Evolutionary conservation across 2,888 invertebrate genomes (phyloP).

Genomic region (Macrosoma leucophasiata): DNA sequence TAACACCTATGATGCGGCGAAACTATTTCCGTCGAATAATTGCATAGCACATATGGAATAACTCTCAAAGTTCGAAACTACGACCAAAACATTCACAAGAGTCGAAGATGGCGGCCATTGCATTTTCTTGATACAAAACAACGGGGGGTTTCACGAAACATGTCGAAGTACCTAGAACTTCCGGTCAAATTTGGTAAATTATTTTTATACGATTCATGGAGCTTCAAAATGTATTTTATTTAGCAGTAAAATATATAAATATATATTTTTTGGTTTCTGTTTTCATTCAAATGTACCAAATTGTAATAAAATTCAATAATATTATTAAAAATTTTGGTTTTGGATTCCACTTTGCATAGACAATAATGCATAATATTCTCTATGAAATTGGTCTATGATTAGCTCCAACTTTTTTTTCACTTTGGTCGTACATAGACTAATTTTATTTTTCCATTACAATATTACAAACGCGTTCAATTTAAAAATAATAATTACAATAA

Average conservation of each 20-base stretch:
- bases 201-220: too few relatives aligned
- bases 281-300: too few relatives aligned
- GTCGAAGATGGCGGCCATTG: constrained; percentile 91
- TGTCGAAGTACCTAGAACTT: constrained; percentile 51
- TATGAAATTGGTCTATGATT: too few relatives aligned
- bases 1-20: constrained; percentile 56
- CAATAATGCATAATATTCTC: constrained; percentile 3
- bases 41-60: constrained; percentile 64
- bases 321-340: background rate
- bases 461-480: too few relatives aligned
- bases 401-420: too few relatives aligned
- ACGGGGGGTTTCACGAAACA: constrained; percentile 71
- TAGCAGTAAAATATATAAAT: too few relatives aligned
- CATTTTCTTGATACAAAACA: constrained; percentile 87
- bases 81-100: constrained; percentile 87
- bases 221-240: too few relatives aligned
- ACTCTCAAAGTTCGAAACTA: constrained; percentile 68
- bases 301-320: too few relatives aligned
- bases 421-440: constrained; percentile 11
- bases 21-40: constrained; percentile 61
- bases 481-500: too few relatives aligned
- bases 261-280: too few relatives aligned
- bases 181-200: constrained; percentile 43
- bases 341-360: constrained; percentile 9
- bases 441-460: constrained; percentile 8